Base-by-base conservation (phyloP, 1,140 invertebrate genomes). In the Pseudomyrmex pallidus region DNA sequence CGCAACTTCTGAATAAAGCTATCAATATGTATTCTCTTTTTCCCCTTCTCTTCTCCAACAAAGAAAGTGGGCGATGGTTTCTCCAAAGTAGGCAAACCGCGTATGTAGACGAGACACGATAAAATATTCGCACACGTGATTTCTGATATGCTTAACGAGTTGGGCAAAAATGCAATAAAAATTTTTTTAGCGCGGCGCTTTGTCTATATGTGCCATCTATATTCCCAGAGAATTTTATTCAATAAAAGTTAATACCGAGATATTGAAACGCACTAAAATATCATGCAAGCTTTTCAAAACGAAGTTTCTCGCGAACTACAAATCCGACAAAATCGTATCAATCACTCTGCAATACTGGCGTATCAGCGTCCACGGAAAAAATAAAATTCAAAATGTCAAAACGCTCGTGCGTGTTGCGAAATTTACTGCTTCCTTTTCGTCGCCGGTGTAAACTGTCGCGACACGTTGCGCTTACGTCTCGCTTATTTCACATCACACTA, bases 401-500 rank as follows among this genome's bases (percentile, higher is more conserved):
- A 46, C 50, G 50, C 22, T 46, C 12, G 52, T 35, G 25, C 70
- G 50, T n/a, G 52, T 46, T 17, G 62, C 15, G 57, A 57, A 25
- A 35, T 78, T 59, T 59, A 59, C 20, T 13, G 13, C 44, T 57
- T 17, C 2, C 15, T 70, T 70, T 48, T 8, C 13, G 25, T 22
- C 76, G 44, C 5, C 25, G 46, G 12, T 20, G 52, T 44, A 17
- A 78, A 78, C 20, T 78, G 44, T 59, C 35, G 22, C 22, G 2
- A n/a, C 74, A 68, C 59, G 59, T 64, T 76, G 48, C 48, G 12
- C 48, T 7, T 13, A 46, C 54, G 54, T 80, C 76, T 70, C 20
- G 54, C 76, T n/a, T 72, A 9, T 80, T 80, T 80, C 54, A 80
- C 44, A 22, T 80, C 54, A 50, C 76, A 59, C 35, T 66, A 78